Conservation (phyloP, 2,888 invertebrate species). For the Mimas tiliae region DNA sequence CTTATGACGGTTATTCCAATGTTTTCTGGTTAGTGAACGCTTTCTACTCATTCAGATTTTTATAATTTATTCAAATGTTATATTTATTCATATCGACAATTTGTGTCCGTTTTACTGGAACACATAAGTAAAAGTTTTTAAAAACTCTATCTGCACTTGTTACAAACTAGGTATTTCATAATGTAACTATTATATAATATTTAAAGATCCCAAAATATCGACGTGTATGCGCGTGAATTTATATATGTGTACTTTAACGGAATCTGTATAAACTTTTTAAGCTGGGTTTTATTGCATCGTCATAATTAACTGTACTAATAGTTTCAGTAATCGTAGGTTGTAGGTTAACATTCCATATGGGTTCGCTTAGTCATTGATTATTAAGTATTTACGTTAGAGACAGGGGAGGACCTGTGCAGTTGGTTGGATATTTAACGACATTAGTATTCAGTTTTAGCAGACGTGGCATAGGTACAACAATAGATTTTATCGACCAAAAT, state of each 20-base stretch:
- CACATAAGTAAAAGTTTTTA: conserved; percentile 30
- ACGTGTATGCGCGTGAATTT: conserved; percentile 30
- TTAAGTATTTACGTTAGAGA: conserved; percentile 6
- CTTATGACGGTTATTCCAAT: conserved; percentile 73
- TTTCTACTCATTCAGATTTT: conserved; percentile 42
- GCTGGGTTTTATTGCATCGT: conserved; percentile 40
- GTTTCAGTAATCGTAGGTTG: conserved; percentile 63
- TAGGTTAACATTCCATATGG: conserved; percentile 72
- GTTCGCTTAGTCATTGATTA: conserved; percentile 43
- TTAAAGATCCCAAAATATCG: conserved; percentile 8
- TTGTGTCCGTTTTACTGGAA: conserved; percentile 23
- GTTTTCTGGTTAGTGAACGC: conserved; percentile 71
- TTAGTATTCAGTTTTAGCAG: neutral
- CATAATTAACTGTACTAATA: conserved; percentile 52
- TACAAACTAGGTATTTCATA: conserved; percentile 44
- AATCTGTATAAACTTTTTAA: conserved; percentile 27
- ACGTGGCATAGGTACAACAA: neutral
- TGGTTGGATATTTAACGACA: neutral
- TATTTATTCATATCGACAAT: conserved; percentile 28
- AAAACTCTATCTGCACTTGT: conserved; percentile 41
- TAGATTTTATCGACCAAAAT: neutral
- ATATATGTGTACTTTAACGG: conserved; percentile 40
- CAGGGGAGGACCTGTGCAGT: conserved; percentile 4
- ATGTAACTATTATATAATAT: conserved; percentile 19
- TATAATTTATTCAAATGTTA: conserved; percentile 39